Evolutionary conservation across 2,797 vertebrate genomes (phyloP).

Genomic region (Triplophysa bombifrons): DNA sequence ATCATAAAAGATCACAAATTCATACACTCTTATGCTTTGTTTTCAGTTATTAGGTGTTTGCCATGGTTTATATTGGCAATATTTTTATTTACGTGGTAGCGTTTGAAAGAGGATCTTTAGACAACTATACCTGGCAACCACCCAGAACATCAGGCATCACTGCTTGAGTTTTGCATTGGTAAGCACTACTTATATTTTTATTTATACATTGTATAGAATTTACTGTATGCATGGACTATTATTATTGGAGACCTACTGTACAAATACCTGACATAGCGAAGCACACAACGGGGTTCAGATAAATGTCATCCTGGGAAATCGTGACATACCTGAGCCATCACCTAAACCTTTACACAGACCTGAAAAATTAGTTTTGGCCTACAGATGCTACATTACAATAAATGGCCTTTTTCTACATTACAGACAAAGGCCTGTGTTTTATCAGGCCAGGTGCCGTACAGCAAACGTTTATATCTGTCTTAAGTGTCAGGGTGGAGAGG

Average conservation of each 20-base stretch:
- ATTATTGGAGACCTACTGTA: constrained; percentile 3
- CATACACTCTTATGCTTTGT: neutral
- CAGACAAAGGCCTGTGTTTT: constrained; percentile 12
- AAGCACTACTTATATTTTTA: neutral
- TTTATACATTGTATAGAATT: too few relatives aligned
- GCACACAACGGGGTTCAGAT: neutral
- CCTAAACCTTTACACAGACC: constrained; percentile 1
- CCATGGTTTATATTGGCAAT: neutral
- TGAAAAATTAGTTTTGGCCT: constrained; percentile 26
- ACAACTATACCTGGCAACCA: neutral
- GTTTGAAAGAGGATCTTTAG: neutral
- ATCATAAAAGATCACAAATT: neutral
- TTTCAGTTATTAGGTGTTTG: neutral
- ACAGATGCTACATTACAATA: constrained; percentile 29
- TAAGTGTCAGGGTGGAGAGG: neutral
- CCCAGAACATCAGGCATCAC: neutral
- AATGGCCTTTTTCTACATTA: constrained; percentile 5
- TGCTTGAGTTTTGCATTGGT: neutral
- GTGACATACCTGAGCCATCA: constrained; percentile 11
- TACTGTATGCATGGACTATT: constrained; percentile 13
- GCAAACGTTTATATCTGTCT: constrained; percentile 10
- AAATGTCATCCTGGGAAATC: constrained; percentile 18
- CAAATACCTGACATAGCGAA: neutral
- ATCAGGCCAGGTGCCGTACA: constrained; percentile 9
- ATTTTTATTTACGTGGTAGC: neutral